Percentiles rank a stretch among this genome's conserved stretches.
phyloP scores from a whole-genome alignment of 1,140 invertebrate species.

The Spodoptera litura region DNA sequence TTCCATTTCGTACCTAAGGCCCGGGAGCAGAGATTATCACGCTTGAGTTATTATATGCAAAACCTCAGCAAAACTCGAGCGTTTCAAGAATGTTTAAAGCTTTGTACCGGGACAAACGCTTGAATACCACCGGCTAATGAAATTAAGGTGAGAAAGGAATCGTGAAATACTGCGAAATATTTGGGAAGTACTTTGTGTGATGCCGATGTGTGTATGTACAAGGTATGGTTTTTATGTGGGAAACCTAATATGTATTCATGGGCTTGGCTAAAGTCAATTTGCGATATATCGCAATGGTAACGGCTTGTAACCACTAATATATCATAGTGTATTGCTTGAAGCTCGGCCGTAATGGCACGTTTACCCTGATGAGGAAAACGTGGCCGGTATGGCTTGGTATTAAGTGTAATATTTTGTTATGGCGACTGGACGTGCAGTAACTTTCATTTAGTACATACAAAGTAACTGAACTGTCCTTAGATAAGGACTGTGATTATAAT shows the following conservation, averaged over 20 bases:
- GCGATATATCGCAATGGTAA: conserved; percentile 27
- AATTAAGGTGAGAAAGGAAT: conserved; percentile 43
- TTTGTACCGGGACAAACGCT: conserved; percentile 47
- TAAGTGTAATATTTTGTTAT: background rate
- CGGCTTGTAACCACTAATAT: conserved; percentile 16
- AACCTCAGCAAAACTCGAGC: conserved; percentile 58
- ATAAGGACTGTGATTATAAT: too few relatives aligned
- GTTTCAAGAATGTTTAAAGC: conserved; percentile 54
- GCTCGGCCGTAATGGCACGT: conserved; percentile 3
- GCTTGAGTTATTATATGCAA: conserved; percentile 64
- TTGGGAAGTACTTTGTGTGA: conserved; percentile 3
- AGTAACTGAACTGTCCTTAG: too few relatives aligned
- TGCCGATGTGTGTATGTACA: background rate
- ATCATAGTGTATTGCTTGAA: conserved; percentile 18
- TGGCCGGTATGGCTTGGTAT: background rate
- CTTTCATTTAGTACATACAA: too few relatives aligned
- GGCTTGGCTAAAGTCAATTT: conserved; percentile 16
- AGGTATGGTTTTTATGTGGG: background rate
- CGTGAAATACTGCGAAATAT: conserved; percentile 16
- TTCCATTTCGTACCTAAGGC: conserved; percentile 56
- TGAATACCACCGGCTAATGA: conserved; percentile 52
- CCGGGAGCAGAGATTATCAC: conserved; percentile 61
- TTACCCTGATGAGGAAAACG: conserved; percentile 34
- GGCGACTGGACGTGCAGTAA: background rate
- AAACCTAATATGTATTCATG: background rate